Base-by-base conservation (phyloP, 1,140 invertebrate species). In the Thaumetopoea pityocampa region DNA sequence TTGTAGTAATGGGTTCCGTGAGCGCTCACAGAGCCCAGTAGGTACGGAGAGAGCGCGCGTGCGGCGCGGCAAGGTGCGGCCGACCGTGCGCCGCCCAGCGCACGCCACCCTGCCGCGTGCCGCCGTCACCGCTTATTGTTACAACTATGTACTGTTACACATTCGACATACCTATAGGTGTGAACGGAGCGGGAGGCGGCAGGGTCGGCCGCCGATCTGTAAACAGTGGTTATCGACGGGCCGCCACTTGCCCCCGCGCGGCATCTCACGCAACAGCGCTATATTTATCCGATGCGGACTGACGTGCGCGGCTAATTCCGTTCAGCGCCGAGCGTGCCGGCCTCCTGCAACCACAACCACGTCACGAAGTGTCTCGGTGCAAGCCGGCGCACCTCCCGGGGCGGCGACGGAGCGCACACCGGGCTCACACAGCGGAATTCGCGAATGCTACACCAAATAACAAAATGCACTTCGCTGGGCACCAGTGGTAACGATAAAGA, bases 301-400 rank as follows among this genome's bases (percentile, higher is more conserved):
- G 74, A 76, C 71, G 76, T 67, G 67, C 41, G 64, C 59, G 65
- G 73, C 73, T 82, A 79, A 82, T 78, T 78, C 66, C 68, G 73
- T 78, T 70, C 71, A 73, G 74, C 72, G 76, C 74, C 70, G 71
- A 67, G 37, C 51, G 67, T 78, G 69, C 67, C 76, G 69, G 61
- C 61, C 66, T 76, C 76, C 79, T 83, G 79, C 68, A 83, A 83
- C 73, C 69, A 80, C 74, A 76, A 80, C 63, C 72, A 74, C 68
- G 72, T 80, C 73, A 80, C 76, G 60, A 61, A 53, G 61, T 64
- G 59, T 43, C 46, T 40, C 45, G 37, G 17, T 33, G 49, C 44
- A 33, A 61, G 43, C 61, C 58, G 60, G 46, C 61, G 49, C 42
- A 51, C 69, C 67, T 60, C 30, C 40, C 53, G 49, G 59, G 52